Conservation (phyloP, 2,888 invertebrate genomes). For the Entomobrya multifasciata region DNA sequence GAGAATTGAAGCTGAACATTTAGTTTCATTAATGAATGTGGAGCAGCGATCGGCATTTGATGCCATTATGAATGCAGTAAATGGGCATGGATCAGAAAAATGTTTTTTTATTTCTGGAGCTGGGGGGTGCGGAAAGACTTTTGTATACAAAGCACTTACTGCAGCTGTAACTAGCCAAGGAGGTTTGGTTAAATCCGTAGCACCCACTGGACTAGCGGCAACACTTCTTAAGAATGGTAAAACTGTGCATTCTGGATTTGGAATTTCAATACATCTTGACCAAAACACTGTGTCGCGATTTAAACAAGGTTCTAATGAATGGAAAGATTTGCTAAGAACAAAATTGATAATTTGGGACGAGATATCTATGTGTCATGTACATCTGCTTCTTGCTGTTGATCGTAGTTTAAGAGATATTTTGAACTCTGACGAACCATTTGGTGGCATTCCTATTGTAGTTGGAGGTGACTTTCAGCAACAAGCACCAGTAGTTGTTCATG, state of each 20-base stretch:
- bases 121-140: conserved; percentile 82
- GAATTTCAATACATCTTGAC: conserved; percentile 71
- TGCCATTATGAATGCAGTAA: conserved; percentile 51
- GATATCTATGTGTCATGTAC: conserved; percentile 66
- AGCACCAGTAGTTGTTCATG: conserved; percentile 71
- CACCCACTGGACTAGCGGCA: conserved; percentile 77
- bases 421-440: conserved; percentile 61
- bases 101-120: conserved; percentile 81
- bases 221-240: conserved; percentile 77
- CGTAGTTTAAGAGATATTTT: conserved; percentile 52
- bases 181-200: conserved; percentile 65
- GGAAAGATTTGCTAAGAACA: conserved; percentile 4
- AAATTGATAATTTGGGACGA: conserved; percentile 74
- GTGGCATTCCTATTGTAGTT: conserved; percentile 73
- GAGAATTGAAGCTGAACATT: too few species aligned
- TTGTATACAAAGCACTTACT: conserved; percentile 71
- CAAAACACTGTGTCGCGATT: conserved; percentile 60
- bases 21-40: too few species aligned
- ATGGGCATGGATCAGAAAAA: conserved; percentile 18
- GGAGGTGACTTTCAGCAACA: conserved; percentile 76
- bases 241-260: conserved; percentile 80
- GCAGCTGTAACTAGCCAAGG: conserved; percentile 68
- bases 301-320: conserved; percentile 50
- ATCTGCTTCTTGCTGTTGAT: conserved; percentile 61
- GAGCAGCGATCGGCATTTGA: conserved; percentile 37